Evolutionary conservation across 2,888 invertebrate species (phyloP).

Genomic region (Drosophila testacea): DNA sequence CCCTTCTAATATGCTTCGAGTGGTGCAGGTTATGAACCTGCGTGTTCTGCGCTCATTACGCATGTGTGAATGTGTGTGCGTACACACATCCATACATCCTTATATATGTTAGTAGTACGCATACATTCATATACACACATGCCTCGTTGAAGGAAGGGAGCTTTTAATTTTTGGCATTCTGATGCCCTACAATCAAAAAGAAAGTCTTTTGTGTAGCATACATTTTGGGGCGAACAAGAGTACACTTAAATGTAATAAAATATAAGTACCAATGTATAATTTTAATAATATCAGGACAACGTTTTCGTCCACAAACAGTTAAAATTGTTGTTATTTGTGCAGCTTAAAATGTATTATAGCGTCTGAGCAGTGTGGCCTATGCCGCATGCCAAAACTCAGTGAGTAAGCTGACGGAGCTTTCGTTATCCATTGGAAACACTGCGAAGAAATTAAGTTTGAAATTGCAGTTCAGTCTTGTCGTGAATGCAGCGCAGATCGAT

Average conservation of each 20-base stretch:
- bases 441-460: slow-evolving; percentile 80
- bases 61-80: slow-evolving; percentile 59
- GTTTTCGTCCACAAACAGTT: neutral
- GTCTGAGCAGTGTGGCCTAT: slow-evolving; percentile 32
- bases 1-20: slow-evolving; percentile 77
- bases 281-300: neutral
- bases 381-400: slow-evolving; percentile 46
- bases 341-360: slow-evolving; percentile 25
- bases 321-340: neutral
- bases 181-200: slow-evolving; percentile 58
- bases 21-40: slow-evolving; percentile 83
- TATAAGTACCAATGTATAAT: neutral
- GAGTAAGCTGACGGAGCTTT: slow-evolving; percentile 73
- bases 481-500: slow-evolving; percentile 85
- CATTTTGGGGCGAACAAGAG: slow-evolving; percentile 7
- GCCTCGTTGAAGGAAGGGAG: slow-evolving; percentile 65
- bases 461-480: slow-evolving; percentile 85
- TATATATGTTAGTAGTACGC: slow-evolving; percentile 67
- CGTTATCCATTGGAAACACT: slow-evolving; percentile 81
- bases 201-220: slow-evolving; percentile 41
- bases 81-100: slow-evolving; percentile 20
- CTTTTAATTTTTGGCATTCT: slow-evolving; percentile 80
- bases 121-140: slow-evolving; percentile 40
- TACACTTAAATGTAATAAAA: neutral
- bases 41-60: slow-evolving; percentile 68